These are phyloP conservation scores for Echinarachnius parma DNA, from an alignment of 53 echinoderm and acorn worm species.

Conservation along the genomic window DNA sequence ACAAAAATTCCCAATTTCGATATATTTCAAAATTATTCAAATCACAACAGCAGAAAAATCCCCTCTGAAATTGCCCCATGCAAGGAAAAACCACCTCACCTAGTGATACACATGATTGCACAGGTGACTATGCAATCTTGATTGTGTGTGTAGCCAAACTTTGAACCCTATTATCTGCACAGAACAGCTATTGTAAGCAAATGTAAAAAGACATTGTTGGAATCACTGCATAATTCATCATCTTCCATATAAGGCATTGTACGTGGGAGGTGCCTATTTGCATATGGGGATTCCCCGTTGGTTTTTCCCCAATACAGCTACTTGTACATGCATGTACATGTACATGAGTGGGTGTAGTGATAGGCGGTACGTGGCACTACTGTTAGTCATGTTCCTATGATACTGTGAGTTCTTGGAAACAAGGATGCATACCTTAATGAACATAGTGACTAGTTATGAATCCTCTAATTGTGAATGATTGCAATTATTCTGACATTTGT, in stretches of 20 bases:
- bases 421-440: no score
- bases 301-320: conserved; percentile 27
- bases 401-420: no score
- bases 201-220: conserved; percentile 7
- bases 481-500: no score
- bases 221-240: conserved; percentile 30
- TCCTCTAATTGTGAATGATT: no score
- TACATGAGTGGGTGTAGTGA: no score
- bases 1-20: no score
- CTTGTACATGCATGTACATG: no score
- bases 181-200: conserved; percentile 27
- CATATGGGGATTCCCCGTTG: conserved; percentile 71
- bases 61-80: conserved; percentile 39
- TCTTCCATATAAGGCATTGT: conserved; percentile 14
- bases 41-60: conserved; percentile 19
- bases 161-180: conserved; percentile 21
- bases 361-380: no score
- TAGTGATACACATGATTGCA: not conserved
- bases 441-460: no score
- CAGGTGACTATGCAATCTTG: not conserved
- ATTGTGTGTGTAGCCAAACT: conserved; percentile 15
- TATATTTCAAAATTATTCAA: no score
- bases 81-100: conserved; percentile 19
- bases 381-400: no score
- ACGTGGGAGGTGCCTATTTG: conserved; percentile 28